Base-by-base conservation (phyloP, 2,113 vertebrate species). In the Tonatia bakeri region DNA sequence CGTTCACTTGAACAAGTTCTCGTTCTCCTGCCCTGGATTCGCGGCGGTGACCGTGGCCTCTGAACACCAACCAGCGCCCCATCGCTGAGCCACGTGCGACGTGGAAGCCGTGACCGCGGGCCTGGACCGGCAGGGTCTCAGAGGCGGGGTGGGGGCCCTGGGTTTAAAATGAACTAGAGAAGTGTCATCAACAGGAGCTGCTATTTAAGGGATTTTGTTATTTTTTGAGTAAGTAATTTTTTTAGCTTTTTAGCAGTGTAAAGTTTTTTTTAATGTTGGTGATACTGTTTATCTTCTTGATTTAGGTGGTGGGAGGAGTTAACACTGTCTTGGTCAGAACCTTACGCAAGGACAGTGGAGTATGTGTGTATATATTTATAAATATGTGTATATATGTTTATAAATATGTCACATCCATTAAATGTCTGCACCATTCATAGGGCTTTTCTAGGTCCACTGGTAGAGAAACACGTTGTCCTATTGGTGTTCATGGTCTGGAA, bases 101-200 rank as follows among this genome's bases (percentile, higher is more conserved):
- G 19, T 79, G 88, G 91, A n/a, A 24, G 69, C 86, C 82, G 16
- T 94, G 70, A 85, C 77, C 50, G 11, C n/a, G 86, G 3, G 93
- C 84, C 36, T 91, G 80, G 81, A 72, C 26, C 40, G 77, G 75
- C 81, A 77, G 52, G 59, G 73, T 88, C 96, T 96, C 69, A 73
- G 19, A 72, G 79, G 33, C 45, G 5, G 17, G 67, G 0, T 59
- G 43, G 50, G 93, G 93, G 12, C 36, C 36, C 7, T 91, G 33
- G 28, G 24, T 90, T 93, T 92, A 79, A 95, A 95, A 82, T 77
- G 86, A 95, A 90, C 40, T 75, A 86, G 45, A 90, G 83, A 94
- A 79, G 17, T 91, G 89, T 69, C 54, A 91, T 43, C 3, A 91
- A 26, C 12, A 67, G 87, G 14, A 95, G 47, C 77, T 76, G 40